Evolutionary conservation across 2,888 invertebrate genomes (phyloP).

Genomic region (Apantesis nais): DNA sequence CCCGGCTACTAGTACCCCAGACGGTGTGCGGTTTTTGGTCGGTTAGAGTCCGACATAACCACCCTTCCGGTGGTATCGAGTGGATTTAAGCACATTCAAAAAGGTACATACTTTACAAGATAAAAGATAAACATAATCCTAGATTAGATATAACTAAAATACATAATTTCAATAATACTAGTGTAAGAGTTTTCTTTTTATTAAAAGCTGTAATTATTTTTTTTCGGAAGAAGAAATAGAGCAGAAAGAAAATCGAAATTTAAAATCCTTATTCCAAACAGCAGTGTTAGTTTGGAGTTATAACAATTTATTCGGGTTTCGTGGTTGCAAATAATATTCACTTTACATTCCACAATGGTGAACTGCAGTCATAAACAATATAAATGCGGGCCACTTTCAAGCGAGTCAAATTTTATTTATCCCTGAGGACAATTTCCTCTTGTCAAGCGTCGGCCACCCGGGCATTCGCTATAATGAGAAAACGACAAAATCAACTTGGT

Average conservation of each 20-base stretch:
- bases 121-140: too few relatives aligned
- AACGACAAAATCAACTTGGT: conserved; percentile 77
- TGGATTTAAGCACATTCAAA: too few relatives aligned
- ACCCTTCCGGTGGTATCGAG: too few relatives aligned
- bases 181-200: too few relatives aligned
- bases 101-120: too few relatives aligned
- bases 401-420: conserved; percentile 80
- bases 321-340: conserved; percentile 33
- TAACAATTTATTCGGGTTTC: conserved; percentile 19
- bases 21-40: too few relatives aligned
- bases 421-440: conserved; percentile 80
- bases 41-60: too few relatives aligned
- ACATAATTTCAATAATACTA: too few relatives aligned
- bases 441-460: conserved; percentile 81
- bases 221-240: neutral
- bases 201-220: neutral
- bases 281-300: conserved; percentile 11
- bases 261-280: conserved; percentile 12
- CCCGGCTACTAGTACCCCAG: too few relatives aligned
- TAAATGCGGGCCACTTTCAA: conserved; percentile 73
- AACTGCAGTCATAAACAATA: conserved; percentile 73
- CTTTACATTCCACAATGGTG: conserved; percentile 54
- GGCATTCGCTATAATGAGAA: conserved; percentile 77
- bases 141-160: too few relatives aligned
- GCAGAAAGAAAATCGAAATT: neutral